Evolutionary conservation across 2,888 invertebrate genomes (phyloP), one percentile per base, ranked within the genome.

Genomic region (Ochlodes sylvanus): DNA sequence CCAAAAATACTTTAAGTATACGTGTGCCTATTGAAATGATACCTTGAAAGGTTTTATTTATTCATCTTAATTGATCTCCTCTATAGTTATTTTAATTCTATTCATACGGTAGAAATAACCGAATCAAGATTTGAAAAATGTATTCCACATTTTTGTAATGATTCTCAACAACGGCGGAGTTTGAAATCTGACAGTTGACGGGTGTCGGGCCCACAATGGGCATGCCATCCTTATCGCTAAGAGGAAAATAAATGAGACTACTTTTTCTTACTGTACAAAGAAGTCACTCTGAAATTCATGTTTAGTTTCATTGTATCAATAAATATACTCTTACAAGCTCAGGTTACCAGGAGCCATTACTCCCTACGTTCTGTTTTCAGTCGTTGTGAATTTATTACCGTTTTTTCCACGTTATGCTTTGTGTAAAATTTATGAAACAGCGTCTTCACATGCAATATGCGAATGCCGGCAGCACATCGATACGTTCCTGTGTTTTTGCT

Each of bases 141-240:
- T 81, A 84, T 81, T 80, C 80, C 73, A 76, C 73, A 69, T 69
- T 63, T 66, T 54, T 66, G 55, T 50, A 73, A 72, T 72, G 71
- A 72, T 75, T 79, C 79, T 77, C 76, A 58, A 52, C 66, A 66
- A 60, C 54, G 77, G 75, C 73, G 74, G 76, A 73, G 75, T 78
- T 81, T 80, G 84, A 85, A 86, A 84, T 85, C 85, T 87, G 89
- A 88, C 89, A 89, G 87, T 81, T 87, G 88, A 86, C 85, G 81
- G 79, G 79, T 79, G 79, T 73, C 75, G 76, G n/a, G 76, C 75
- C 79, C 80, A 88, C 89, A 89, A 87, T 86, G 79, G 79, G 76
- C 77, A 75, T 77, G 73, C 80, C 78, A 73, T 78, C 80, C 85
- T 88, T 89, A 89, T 89, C 89, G 85, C 83, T 81, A 81, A 85